A percentile compares a stretch with the other conserved stretches of the same genome.
Conservation (phyloP, 2,797 vertebrate genomes). For the Cynodonichthys magdalenae region DNA sequence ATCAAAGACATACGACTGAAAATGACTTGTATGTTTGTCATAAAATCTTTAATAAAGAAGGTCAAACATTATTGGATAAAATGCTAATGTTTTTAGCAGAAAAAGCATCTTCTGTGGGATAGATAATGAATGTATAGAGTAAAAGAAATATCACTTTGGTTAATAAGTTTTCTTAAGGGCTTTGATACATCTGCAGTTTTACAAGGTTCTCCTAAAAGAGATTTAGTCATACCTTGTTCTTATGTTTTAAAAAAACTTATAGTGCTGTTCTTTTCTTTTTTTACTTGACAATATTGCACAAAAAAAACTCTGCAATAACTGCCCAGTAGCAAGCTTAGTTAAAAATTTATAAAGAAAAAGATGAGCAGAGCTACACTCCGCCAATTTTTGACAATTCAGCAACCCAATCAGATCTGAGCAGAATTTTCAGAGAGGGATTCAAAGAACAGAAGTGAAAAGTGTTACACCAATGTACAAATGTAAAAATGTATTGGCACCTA, state of each 20-base stretch:
- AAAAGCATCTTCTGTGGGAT: too few species aligned
- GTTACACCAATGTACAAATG: neutral
- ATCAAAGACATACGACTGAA: neutral
- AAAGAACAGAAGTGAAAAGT: neutral
- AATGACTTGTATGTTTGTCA: neutral
- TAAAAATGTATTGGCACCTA: neutral
- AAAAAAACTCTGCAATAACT: neutral
- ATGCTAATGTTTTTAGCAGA: neutral
- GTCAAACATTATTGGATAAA: too few species aligned
- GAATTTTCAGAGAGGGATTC: neutral
- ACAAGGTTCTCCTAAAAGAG: too few species aligned
- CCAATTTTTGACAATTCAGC: neutral
- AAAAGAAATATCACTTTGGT: neutral
- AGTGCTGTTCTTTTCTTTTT: too few species aligned
- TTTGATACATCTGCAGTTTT: too few species aligned
- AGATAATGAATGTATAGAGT: too few species aligned
- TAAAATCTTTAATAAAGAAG: too few species aligned
- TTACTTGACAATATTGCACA: neutral
- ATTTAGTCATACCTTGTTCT: too few species aligned
- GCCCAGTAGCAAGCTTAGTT: too few species aligned
- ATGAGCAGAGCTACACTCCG: neutral
- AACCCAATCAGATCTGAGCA: slow-evolving; percentile 1
- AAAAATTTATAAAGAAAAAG: neutral
- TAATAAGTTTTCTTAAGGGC: too few species aligned
- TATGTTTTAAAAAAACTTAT: too few species aligned